A percentile compares a stretch with the other conserved stretches of the same genome.
Evolutionary conservation across 2,888 invertebrate species (phyloP).

Genomic region (Tenthredo scrophulariae): DNA sequence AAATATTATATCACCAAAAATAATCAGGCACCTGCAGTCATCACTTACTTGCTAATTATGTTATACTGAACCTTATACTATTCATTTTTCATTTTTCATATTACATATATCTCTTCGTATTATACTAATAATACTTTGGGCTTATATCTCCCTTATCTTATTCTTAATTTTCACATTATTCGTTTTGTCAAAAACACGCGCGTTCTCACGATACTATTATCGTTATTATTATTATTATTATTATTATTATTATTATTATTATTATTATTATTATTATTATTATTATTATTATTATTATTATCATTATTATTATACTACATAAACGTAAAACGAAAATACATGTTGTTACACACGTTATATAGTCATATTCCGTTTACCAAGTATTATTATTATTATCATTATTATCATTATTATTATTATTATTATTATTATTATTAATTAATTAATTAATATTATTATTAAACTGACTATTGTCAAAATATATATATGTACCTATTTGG

Average conservation of each 20-base stretch:
- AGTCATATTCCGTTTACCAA: conserved; percentile 35
- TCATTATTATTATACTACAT: conserved; percentile 41
- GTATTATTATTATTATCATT: conserved; percentile 5
- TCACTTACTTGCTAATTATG: background rate
- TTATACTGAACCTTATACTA: background rate
- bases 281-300: background rate
- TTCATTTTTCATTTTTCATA: background rate
- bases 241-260: background rate
- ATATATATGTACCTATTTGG: background rate
- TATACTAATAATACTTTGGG: background rate
- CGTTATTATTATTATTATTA: background rate
- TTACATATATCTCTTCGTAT: background rate
- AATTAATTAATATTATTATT: conserved; percentile 3
- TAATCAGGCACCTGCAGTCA: conserved; percentile 11
- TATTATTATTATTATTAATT: background rate
- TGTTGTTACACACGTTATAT: conserved; percentile 28
- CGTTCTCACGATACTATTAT: background rate
- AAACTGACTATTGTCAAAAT: conserved; percentile 37
- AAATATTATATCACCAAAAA: conserved; percentile 1
- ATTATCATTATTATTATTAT: conserved; percentile 28
- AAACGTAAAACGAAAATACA: conserved; percentile 14
- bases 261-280: background rate
- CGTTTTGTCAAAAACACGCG: background rate
- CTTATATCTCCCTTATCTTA: background rate
- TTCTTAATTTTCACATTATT: background rate